Base-by-base conservation (phyloP, 1,140 invertebrate species). In the Neodiprion virginianus region DNA sequence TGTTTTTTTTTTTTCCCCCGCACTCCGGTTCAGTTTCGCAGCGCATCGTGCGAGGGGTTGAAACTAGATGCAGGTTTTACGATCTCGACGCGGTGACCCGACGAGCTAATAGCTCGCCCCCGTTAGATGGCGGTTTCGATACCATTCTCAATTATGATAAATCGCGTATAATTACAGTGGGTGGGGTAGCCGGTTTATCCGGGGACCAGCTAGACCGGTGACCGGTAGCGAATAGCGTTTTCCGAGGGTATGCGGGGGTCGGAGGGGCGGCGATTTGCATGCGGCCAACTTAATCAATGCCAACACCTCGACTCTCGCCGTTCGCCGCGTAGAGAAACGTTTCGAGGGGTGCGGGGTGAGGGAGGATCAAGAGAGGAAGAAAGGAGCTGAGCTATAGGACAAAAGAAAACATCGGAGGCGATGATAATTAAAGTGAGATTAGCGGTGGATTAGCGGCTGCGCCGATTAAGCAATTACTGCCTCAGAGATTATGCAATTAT, bases 211-310 rank as follows among this genome's bases (percentile, higher is more conserved):
- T 40, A 1, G 28, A 40, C 28, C 28, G 28, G 28, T 40, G 28
- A 40, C 28, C 28, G 28, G 28, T 40, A 40, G 28, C 28, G 28
- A 40, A 40, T 40, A 40, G 28, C 28, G 28, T 40, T 40, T 40
- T 5, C 28, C 17, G 17, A 21, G 72, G 50, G 75, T 73, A 70
- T 76, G 74, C 73, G 76, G 69, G 76, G 21, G 48, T 47, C 72
- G 11, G 72, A 73, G 75, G 67, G 72, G 73, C 67, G 78, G 74
- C 80, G 80, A 83, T 85, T 85, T 83, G 80, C 83, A 85, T 85
- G 80, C 80, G 81, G 80, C 80, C 79, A 84, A 85, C 81, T 85
- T 82, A 83, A 85, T 85, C 82, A 83, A 78, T 73, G 80, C 80
- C 79, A 79, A 84, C 83, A 84, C 83, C 82, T 81, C 74, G 71